Evolutionary conservation across 1,140 invertebrate genomes (phyloP), one percentile per base, ranked within the genome.

Genomic region (Pristionchus pacificus): DNA sequence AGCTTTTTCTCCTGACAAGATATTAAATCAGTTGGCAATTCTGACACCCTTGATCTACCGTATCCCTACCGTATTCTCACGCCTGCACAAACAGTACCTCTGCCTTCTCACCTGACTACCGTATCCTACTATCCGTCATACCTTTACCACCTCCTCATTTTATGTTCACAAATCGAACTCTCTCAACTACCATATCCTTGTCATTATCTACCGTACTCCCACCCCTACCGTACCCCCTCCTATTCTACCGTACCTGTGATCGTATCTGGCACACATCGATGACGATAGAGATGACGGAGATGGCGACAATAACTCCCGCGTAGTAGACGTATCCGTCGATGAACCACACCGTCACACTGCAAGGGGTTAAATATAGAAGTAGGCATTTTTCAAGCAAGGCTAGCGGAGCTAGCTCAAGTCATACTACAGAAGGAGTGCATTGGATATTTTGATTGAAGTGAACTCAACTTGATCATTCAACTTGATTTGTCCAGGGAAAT

Each of bases 261-360:
- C 84, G 74, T 59, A 83, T 85, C 68, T 85, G 84, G 65, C 75
- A 81, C 15, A 85, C 80, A 62, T 85, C 83, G 69, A 91, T 90
- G 3, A 88, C 85, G 70, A 95, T 91, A 69, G 92, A 92, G 77
- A 91, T 89, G 58, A 90, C 85, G 0, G 92, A 93, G 90, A 95
- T 93, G 14, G 91, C 82, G 10, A 94, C 86, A 71, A 95, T 93
- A 31, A 92, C 92, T 29, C 89, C 87, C 0, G 91, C 91, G 85
- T 92, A 93, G 77, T 90, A 90, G 79, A 89, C 87, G 84, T 93
- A 93, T 58, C 84, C 77, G 68, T 84, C 83, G 63, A 68, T 76
- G 75, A 79, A 85, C 83, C 84, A 85, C 14, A 85, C 74, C 28
- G 68, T 70, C 15, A 84, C 83, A 72, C 78, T 83, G 69, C 70